Evolutionary conservation across 2,113 vertebrate species (phyloP), one percentile per base, ranked within the genome.

Genomic region (Opisthocomus hoazin): DNA sequence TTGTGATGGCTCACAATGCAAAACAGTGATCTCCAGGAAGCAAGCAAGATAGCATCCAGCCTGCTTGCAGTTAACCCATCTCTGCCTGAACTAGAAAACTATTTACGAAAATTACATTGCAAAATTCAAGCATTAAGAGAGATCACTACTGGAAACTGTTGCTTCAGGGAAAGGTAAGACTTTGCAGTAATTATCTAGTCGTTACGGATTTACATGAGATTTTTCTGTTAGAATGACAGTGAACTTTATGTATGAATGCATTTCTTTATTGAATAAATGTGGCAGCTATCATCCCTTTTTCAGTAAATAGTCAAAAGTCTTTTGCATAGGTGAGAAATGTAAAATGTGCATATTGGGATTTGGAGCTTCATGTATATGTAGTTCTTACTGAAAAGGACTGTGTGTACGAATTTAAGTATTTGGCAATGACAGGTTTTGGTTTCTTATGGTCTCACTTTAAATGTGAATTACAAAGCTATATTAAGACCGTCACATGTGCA

Each of bases 1-100:
- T 41, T 94, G 70, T 84, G 90, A 96, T 96, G 93, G 93, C 79
- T 85, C 94, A 86, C 91, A 77, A 92, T 91, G 83, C 81, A 71
- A 92, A 95, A 89, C 86, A 91, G 89, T 96, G 86, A 94, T 97
- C 95, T 93, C 80, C 93, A 95, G 94, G 96, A 97, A 97, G 81
- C 64, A 90, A 92, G 83, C 65, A 92, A 95, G 88, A 79, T 54
- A 95, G 70, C 90, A 85, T 91, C 88, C 88, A 84, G 89, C 48
- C 86, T 89, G 57, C 63, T 76, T 82, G 64, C 53, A 65, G n/a
- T 97, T 95, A 94, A 94, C 66, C 57, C 87, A 48, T 85, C 88
- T 88, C 78, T 96, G 68, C 58, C 90, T 96, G 86, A 85, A 71
- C 48, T 75, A 87, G 88, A 83, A 96, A 90, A 68, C 13, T 61